These are phyloP conservation scores for Chauna torquata DNA, from an alignment of 2,113 vertebrate genomes.

Conservation along the genomic window DNA sequence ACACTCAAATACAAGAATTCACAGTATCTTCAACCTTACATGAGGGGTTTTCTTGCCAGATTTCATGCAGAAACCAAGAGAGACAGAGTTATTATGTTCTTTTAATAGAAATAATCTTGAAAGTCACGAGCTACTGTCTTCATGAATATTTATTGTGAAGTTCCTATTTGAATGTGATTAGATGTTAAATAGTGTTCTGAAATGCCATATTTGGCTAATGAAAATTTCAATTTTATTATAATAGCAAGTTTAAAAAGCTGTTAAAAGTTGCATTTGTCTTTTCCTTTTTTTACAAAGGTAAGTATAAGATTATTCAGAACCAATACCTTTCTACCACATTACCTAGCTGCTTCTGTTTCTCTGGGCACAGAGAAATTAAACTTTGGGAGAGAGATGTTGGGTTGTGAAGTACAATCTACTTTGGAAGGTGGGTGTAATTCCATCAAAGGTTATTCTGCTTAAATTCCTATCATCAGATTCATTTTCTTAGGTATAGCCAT, in stretches of 20 bases:
- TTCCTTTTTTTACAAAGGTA: background rate
- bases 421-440: background rate
- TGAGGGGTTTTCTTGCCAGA: background rate
- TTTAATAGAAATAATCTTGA: conserved; percentile 49
- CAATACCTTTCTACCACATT: background rate
- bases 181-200: conserved; percentile 15
- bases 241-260: background rate
- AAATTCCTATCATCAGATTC: background rate
- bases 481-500: background rate
- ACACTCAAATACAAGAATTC: background rate
- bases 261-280: background rate
- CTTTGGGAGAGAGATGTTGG: background rate
- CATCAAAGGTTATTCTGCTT: background rate
- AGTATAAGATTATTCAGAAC: background rate
- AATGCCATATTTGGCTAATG: background rate
- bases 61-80: background rate
- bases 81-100: background rate
- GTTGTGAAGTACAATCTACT: background rate
- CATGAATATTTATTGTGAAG: conserved; percentile 38
- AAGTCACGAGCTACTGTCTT: background rate
- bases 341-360: background rate
- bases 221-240: conserved; percentile 2
- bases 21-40: background rate
- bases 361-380: background rate
- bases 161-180: conserved; percentile 19